Base-by-base conservation (phyloP, 2,797 vertebrate genomes). In the Sebastes miniatus region DNA sequence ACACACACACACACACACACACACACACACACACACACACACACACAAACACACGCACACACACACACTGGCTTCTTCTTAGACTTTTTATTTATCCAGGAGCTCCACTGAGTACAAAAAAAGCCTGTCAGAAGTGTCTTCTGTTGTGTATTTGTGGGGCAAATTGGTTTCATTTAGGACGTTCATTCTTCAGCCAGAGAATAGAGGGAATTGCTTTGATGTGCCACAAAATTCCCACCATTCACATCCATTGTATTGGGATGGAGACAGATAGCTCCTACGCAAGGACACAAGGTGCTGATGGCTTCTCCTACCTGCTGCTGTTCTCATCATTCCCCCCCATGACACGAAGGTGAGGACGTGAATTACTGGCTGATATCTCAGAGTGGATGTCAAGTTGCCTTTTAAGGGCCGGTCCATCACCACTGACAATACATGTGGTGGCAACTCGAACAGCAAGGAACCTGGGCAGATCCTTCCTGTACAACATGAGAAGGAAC, bases 71-170 rank as follows among this genome's bases (percentile, higher is more conserved):
- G 3, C 56, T 66, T 76, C 11, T 54, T 74, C 76, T 43, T 14
- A 39, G 25, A 43, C 43, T 70, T 69, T 82, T 43, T 76, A 66
- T 86, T 81, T 76, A 79, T 73, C 34, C 47, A 54, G 52, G 54
- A 77, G 76, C 66, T 57, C 43, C 20, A 66, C 64, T 25, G 10
- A 36, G 31, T 9, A 70, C 14, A 61, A 16, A 70, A 69, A 79
- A 29, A 25, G 7, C 36, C 73, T 70, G 61, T 83, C 81, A 77
- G 56, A 70, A 69, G n/a, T 58, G 25, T 77, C 63, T 24, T 72
- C 56, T 81, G 69, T 31, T 69, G 54, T 64, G 63, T 63, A 8
- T 79, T 80, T 82, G 59, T 36, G 29, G 43, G 12, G 24, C 59
- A 77, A 79, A 79, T 78, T 73, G 65, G 34, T 79, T 52, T 72